Percentiles rank a stretch among this genome's conserved stretches.
Evolutionary conservation across 2,113 vertebrate genomes (phyloP).

Genomic region (Miniopterus natalensis): DNA sequence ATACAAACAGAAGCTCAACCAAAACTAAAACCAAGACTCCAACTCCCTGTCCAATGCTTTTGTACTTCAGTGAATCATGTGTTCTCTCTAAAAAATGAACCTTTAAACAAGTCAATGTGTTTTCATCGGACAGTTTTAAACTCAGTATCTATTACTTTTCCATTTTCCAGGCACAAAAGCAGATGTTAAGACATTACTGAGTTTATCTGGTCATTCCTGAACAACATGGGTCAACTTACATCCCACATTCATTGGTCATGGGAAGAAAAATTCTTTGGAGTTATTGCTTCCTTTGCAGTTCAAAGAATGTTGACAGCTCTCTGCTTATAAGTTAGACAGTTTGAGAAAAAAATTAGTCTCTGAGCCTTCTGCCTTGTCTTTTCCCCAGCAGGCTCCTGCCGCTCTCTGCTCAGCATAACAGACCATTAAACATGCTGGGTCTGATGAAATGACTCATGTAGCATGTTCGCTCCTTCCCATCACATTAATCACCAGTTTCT

Average conservation of each 20-base stretch:
- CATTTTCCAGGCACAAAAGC: not conserved
- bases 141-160: not conserved
- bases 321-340: constrained; percentile 22
- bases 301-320: not conserved
- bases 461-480: constrained; percentile 40
- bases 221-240: not conserved
- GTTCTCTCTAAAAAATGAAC: not conserved
- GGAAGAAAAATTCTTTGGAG: not conserved
- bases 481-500: constrained; percentile 70
- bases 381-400: not conserved
- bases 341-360: not conserved
- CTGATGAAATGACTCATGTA: constrained; percentile 65
- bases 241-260: not conserved
- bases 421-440: constrained; percentile 60
- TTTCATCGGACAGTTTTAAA: constrained; percentile 4
- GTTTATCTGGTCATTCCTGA: not conserved
- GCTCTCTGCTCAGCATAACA: constrained; percentile 32
- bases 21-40: not conserved
- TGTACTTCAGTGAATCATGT: not conserved
- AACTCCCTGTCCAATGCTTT: not conserved
- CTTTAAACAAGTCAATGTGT: not conserved
- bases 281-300: not conserved
- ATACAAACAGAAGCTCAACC: not conserved
- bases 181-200: not conserved
- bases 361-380: not conserved